A percentile compares a stretch with the other conserved stretches of the same genome.
phyloP scores from a whole-genome alignment of 2,797 vertebrate species.

The Chromis chromis region DNA sequence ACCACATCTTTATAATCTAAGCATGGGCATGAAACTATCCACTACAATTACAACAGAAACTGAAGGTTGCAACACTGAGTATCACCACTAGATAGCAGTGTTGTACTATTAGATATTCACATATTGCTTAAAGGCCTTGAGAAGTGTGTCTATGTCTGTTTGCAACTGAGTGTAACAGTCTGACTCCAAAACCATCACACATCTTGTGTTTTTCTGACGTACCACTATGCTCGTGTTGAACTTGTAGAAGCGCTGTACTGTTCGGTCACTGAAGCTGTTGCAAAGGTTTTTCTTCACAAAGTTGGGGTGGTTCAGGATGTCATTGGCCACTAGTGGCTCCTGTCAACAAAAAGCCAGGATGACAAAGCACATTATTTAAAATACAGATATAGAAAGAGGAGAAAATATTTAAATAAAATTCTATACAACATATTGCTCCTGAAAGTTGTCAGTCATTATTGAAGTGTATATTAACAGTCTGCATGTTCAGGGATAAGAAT shows the following conservation, averaged over 20 bases:
- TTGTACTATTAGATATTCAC: constrained; percentile 12
- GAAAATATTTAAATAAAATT: no score
- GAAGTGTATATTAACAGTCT: background rate
- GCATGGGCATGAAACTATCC: background rate
- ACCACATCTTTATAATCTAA: background rate
- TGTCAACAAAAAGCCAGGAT: constrained; percentile 50
- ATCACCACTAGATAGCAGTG: constrained; percentile 68
- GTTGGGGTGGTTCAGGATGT: constrained; percentile 98
- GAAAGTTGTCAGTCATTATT: no score
- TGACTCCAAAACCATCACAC: background rate
- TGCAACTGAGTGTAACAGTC: background rate
- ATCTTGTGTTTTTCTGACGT: background rate
- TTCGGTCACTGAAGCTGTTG: constrained; percentile 98
- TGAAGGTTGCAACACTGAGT: background rate
- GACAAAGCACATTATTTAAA: background rate
- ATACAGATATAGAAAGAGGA: background rate
- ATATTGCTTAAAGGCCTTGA: background rate
- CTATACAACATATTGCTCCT: no score
- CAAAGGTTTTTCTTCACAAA: constrained; percentile 98
- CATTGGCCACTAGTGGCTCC: constrained; percentile 98
- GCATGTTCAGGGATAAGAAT: background rate
- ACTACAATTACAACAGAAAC: background rate
- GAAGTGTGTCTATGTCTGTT: background rate
- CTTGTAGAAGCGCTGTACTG: constrained; percentile 97
- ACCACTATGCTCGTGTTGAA: constrained; percentile 95